Evolutionary conservation across 2,797 vertebrate genomes (phyloP).

Genomic region (Eulemur mongoz): DNA sequence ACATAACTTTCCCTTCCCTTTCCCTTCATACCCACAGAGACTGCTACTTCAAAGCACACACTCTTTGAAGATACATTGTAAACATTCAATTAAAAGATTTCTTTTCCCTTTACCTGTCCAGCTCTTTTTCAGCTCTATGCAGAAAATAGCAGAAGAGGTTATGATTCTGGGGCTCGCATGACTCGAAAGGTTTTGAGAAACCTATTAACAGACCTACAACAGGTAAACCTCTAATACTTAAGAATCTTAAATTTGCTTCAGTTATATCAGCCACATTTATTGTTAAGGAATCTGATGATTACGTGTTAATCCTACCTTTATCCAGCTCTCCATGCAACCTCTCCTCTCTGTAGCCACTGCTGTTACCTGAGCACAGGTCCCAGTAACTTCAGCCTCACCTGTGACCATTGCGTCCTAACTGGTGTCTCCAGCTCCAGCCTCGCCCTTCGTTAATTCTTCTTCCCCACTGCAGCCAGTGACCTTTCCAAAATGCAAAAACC

Average conservation of each 20-base stretch:
- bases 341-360: not conserved
- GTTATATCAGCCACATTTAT: not conserved
- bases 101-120: constrained; percentile 70
- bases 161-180: constrained; percentile 73
- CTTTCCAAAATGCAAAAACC: constrained; percentile 7
- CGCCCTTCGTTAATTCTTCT: too few species aligned
- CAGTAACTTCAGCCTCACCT: not conserved
- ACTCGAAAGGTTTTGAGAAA: constrained; percentile 85
- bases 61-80: not conserved
- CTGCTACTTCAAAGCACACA: not conserved
- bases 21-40: not conserved
- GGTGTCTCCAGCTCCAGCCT: not conserved
- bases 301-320: not conserved
- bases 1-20: not conserved
- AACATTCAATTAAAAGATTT: not conserved
- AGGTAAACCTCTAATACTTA: constrained; percentile 83
- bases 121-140: constrained; percentile 88
- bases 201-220: constrained; percentile 89
- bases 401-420: not conserved
- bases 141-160: constrained; percentile 57
- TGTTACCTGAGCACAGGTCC: not conserved
- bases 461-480: not conserved
- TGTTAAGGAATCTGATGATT: not conserved
- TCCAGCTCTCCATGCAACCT: not conserved
- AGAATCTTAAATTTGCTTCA: not conserved